These are phyloP conservation scores for Crossaster papposus DNA, from an alignment of 53 echinoderm and acorn worm species.

Conservation along the genomic window DNA sequence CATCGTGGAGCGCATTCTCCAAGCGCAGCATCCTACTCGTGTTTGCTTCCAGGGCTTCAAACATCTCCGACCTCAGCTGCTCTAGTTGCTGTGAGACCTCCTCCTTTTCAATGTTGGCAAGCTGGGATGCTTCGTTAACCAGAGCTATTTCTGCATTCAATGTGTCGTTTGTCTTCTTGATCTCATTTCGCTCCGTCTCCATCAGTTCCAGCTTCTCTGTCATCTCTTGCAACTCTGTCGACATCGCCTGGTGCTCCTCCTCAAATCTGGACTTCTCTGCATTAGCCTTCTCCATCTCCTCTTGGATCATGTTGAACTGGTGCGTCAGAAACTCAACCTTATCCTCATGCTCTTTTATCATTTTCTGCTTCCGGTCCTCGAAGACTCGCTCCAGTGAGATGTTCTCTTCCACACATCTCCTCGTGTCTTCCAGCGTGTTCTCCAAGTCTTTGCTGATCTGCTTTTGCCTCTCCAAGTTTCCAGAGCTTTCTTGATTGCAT, in stretches of 20 bases:
- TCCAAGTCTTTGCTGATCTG: slow-evolving; percentile 61
- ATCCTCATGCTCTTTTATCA: slow-evolving; percentile 88
- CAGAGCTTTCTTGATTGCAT: slow-evolving; percentile 56
- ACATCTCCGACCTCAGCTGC: slow-evolving; percentile 71
- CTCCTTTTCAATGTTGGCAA: slow-evolving; percentile 56
- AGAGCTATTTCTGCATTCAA: slow-evolving; percentile 72
- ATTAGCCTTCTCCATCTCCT: slow-evolving; percentile 73
- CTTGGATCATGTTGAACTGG: slow-evolving; percentile 85
- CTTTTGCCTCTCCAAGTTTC: slow-evolving; percentile 59
- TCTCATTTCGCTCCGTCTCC: slow-evolving; percentile 75
- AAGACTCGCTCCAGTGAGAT: slow-evolving; percentile 78
- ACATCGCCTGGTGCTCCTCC: slow-evolving; percentile 49
- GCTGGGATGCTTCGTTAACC: slow-evolving; percentile 68
- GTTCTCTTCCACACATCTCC: slow-evolving; percentile 71
- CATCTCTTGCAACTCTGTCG: slow-evolving; percentile 58
- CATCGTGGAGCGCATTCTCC: slow-evolving; percentile 53
- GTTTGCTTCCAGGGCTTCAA: slow-evolving; percentile 66
- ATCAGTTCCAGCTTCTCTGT: slow-evolving; percentile 69
- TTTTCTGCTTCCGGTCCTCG: slow-evolving; percentile 84
- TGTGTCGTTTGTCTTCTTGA: slow-evolving; percentile 75
- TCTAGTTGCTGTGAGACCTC: slow-evolving; percentile 72
- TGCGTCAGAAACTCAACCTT: slow-evolving; percentile 93
- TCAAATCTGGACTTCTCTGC: slow-evolving; percentile 49
- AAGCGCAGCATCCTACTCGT: slow-evolving; percentile 54
- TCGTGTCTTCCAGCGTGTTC: slow-evolving; percentile 75